Conservation (phyloP, 2,797 vertebrate species). For the Pseudotriccus pelzelni region DNA sequence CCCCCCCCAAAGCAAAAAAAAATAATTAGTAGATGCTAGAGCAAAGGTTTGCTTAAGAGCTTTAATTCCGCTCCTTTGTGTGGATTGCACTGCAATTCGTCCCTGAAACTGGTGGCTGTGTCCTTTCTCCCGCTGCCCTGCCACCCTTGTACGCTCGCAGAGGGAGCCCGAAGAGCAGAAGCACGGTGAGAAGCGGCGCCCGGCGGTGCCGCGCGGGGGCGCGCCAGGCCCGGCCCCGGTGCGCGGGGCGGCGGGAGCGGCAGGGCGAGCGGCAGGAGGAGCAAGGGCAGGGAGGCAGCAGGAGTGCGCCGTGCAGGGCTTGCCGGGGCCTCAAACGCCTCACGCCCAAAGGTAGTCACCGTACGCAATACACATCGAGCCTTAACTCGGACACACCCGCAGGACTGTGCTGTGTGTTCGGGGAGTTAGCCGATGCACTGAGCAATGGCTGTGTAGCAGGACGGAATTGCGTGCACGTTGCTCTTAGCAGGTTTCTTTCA, state of each 20-base stretch:
- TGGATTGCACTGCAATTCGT: not conserved
- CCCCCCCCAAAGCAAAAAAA: not conserved
- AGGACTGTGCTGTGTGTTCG: not conserved
- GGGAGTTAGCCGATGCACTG: not conserved
- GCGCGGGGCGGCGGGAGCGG: not conserved
- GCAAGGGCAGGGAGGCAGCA: rapidly evolving
- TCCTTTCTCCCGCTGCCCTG: not conserved
- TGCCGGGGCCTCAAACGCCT: not conserved
- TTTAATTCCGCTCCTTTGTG: not conserved
- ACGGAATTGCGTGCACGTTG: rapidly evolving
- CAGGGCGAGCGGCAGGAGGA: not conserved
- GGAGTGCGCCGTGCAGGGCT: rapidly evolving
- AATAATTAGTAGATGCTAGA: not conserved
- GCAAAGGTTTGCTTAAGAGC: not conserved
- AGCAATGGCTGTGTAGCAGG: not conserved
- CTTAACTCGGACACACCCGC: not conserved
- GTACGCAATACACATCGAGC: not conserved
- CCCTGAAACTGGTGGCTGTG: not conserved
- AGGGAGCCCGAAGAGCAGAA: not conserved
- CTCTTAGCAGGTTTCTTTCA: not conserved
- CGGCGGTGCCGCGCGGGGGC: not conserved
- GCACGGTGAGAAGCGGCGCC: rapidly evolving
- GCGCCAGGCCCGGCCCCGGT: not conserved
- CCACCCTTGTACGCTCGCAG: rapidly evolving
- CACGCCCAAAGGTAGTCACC: not conserved